Evolutionary conservation across 2,113 vertebrate genomes (phyloP).

Genomic region (Alligator sinensis): DNA sequence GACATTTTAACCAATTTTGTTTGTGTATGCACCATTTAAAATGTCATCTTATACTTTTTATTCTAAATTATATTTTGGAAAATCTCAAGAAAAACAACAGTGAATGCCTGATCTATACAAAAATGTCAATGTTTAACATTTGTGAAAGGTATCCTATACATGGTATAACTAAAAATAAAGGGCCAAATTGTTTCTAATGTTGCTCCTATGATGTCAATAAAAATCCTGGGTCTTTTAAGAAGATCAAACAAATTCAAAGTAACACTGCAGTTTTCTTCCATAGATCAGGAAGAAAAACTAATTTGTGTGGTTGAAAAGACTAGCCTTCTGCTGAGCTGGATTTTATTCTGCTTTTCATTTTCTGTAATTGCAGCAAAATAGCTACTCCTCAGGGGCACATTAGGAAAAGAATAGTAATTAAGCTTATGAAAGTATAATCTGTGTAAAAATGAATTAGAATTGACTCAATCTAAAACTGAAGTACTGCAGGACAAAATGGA

Average conservation of each 20-base stretch:
- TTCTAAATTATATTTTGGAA: background rate
- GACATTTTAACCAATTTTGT: conserved; percentile 24
- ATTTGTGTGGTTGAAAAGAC: background rate
- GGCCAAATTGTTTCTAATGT: background rate
- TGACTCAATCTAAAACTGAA: conserved; percentile 29
- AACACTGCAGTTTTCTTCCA: background rate
- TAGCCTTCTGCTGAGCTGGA: background rate
- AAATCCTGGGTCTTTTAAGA: background rate
- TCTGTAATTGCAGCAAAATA: conserved; percentile 52
- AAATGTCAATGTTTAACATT: background rate
- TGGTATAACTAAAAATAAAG: background rate
- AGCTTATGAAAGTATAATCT: conserved; percentile 58
- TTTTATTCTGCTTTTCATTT: conserved; percentile 41
- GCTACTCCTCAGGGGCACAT: conserved; percentile 16
- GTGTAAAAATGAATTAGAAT: conserved; percentile 54
- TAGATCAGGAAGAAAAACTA: background rate
- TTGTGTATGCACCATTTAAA: background rate
- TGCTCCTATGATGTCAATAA: background rate
- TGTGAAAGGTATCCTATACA: background rate
- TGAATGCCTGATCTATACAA: background rate
- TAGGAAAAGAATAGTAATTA: conserved; percentile 58
- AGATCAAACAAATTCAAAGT: background rate
- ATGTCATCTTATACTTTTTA: conserved; percentile 17
- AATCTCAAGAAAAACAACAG: background rate
- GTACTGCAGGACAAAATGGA: conserved; percentile 17